phyloP scores from a whole-genome alignment of 2,797 vertebrate species.

The Miichthys miiuy region DNA sequence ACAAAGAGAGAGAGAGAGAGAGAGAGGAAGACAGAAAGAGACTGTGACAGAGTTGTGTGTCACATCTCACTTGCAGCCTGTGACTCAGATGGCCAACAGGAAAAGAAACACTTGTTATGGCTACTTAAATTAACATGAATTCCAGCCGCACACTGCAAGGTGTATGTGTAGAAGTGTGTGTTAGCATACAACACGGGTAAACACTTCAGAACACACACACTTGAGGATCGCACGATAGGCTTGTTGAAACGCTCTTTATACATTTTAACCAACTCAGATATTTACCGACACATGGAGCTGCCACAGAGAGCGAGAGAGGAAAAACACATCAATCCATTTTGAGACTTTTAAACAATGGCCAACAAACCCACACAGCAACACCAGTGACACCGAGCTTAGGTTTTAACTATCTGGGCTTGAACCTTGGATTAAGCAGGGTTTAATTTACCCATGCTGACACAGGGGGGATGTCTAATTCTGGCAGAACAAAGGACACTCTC shows the following conservation, averaged over 20 bases:
- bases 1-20: not conserved
- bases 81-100: conserved; percentile 78
- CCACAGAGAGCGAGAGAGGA: not conserved
- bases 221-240: conserved; percentile 38
- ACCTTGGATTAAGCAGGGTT: conserved; percentile 69
- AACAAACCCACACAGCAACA: conserved; percentile 36
- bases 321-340: conserved; percentile 9
- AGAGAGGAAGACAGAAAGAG: not conserved
- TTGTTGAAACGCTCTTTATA: conserved; percentile 19
- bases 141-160: conserved; percentile 26
- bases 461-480: conserved; percentile 63
- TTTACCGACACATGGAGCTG: conserved; percentile 17
- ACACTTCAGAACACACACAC: conserved; percentile 50
- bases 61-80: conserved; percentile 68
- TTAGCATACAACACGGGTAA: conserved; percentile 27
- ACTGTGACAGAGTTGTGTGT: conserved; percentile 64
- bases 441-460: conserved; percentile 67
- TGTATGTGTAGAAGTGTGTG: conserved; percentile 33
- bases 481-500: conserved; percentile 71
- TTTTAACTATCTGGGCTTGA: conserved; percentile 54
- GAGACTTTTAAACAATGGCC: conserved; percentile 35
- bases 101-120: conserved; percentile 69
- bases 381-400: conserved; percentile 41
- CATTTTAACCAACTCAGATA: conserved; percentile 17
- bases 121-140: conserved; percentile 67